Base-by-base conservation (phyloP, 2,888 invertebrate species). In the Exocentrus adspersus region DNA sequence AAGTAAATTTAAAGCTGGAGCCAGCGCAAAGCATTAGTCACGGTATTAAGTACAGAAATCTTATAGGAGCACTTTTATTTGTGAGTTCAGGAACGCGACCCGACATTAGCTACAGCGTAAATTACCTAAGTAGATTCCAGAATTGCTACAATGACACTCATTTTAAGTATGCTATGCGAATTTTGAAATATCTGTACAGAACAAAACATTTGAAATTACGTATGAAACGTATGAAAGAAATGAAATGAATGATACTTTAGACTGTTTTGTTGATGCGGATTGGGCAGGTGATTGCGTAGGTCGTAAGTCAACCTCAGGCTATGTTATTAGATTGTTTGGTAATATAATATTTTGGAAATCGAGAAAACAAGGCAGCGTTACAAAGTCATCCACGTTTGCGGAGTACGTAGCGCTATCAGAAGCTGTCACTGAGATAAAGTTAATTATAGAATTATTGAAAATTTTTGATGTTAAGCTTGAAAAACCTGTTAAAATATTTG, bases 341-440 rank as follows among this genome's bases (percentile, higher is more conserved):
- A 67, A 67, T 50, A n/a, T n/a, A n/a, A n/a, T 68, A 7, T 58
- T 45, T 46, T 80, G 78, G 77, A 79, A 78, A 75, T 67, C 77
- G 42, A 48, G 57, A 19, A 79, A 79, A 74, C 78, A 79, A 75
- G 72, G 52, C 30, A 66, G 14, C 54, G 76, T 79, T 24, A 73
- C 78, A 21, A 73, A 71, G 60, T 71, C 71, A 16, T 68, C 71
- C 6, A 73, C 71, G 12, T 67, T 60, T 60, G 73, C 73, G 4
- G 73, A 73, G 50, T 73, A 73, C 60, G 62, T n/a, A n/a, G n/a
- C n/a, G n/a, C n/a, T n/a, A n/a, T n/a, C n/a, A n/a, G n/a, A n/a
- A n/a, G n/a, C n/a, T 71, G 68, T 70, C 30, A 69, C 50, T 20
- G 68, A 70, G 32, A 50, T 72, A 46, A 67, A 59, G 16, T 57